phyloP scores from a whole-genome alignment of 2,888 invertebrate species.

The Aporophyla lueneburgensis region DNA sequence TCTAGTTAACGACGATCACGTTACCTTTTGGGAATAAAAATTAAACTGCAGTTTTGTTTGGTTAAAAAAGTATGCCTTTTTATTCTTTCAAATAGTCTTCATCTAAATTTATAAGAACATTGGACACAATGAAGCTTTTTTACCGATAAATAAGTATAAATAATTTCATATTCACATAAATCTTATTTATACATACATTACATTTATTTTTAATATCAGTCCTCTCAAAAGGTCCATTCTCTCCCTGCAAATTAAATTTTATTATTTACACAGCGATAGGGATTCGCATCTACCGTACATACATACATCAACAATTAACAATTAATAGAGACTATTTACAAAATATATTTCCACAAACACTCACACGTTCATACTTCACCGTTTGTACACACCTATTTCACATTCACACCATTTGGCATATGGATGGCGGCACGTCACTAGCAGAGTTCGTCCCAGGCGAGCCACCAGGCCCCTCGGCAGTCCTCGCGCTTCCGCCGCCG shows the following conservation, averaged over 20 bases:
- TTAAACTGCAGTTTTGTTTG: slow-evolving; percentile 84
- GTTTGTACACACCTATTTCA: slow-evolving; percentile 80
- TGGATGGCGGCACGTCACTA: slow-evolving; percentile 89
- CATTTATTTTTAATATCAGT: slow-evolving; percentile 91
- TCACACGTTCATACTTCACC: slow-evolving; percentile 83
- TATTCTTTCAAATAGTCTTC: slow-evolving; percentile 91
- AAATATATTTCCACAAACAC: slow-evolving; percentile 87
- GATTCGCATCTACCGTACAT: slow-evolving; percentile 90
- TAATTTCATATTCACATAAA: slow-evolving; percentile 91
- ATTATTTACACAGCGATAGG: slow-evolving; percentile 91
- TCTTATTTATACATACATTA: slow-evolving; percentile 91
- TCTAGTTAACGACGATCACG: background rate
- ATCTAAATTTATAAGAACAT: slow-evolving; percentile 91
- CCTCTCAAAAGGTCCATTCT: slow-evolving; percentile 91
- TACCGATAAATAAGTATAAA: slow-evolving; percentile 91
- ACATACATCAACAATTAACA: slow-evolving; percentile 91
- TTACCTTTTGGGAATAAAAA: slow-evolving; percentile 15
- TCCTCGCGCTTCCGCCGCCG: slow-evolving; percentile 93
- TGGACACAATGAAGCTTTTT: slow-evolving; percentile 91
- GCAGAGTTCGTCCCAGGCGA: slow-evolving; percentile 86
- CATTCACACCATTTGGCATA: slow-evolving; percentile 90
- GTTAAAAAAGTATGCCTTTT: slow-evolving; percentile 91
- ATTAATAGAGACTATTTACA: slow-evolving; percentile 91
- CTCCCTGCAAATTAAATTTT: slow-evolving; percentile 91
- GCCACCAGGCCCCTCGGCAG: slow-evolving; percentile 88